Percentiles rank a stretch among this genome's conserved stretches.
These are phyloP conservation scores for Thryonomys swinderianus DNA, from an alignment of 2,113 vertebrate genomes.

Conservation along the genomic window DNA sequence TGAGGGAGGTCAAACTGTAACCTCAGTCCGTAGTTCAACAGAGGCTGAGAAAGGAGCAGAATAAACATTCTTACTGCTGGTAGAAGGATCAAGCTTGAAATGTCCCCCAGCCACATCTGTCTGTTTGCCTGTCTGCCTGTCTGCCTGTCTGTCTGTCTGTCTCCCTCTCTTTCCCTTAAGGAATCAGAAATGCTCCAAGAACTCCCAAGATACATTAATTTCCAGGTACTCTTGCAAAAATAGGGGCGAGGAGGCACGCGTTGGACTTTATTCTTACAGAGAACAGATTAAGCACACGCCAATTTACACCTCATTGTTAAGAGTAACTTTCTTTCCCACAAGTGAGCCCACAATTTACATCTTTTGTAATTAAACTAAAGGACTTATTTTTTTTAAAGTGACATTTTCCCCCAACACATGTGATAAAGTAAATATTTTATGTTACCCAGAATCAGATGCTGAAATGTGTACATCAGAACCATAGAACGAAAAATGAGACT, in stretches of 20 bases:
- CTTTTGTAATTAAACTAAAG: constrained; percentile 67
- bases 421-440: constrained; percentile 60
- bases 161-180: background rate
- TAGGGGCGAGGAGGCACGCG: constrained; percentile 44
- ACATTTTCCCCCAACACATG: constrained; percentile 5
- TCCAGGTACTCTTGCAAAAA: constrained; percentile 64
- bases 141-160: no score
- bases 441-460: constrained; percentile 51
- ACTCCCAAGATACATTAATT: constrained; percentile 34
- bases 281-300: constrained; percentile 77
- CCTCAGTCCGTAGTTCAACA: background rate
- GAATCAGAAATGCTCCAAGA: constrained; percentile 46
- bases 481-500: background rate
- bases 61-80: background rate
- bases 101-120: no score
- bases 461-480: background rate
- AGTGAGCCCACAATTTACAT: constrained; percentile 70
- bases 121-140: no score
- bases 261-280: constrained; percentile 49
- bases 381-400: background rate
- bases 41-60: background rate
- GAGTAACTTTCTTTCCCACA: constrained; percentile 63
- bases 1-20: background rate
- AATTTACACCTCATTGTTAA: constrained; percentile 83
- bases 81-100: background rate